Evolutionary conservation across 2,797 vertebrate genomes (phyloP).

Genomic region (Gadopsis bispinosus): DNA sequence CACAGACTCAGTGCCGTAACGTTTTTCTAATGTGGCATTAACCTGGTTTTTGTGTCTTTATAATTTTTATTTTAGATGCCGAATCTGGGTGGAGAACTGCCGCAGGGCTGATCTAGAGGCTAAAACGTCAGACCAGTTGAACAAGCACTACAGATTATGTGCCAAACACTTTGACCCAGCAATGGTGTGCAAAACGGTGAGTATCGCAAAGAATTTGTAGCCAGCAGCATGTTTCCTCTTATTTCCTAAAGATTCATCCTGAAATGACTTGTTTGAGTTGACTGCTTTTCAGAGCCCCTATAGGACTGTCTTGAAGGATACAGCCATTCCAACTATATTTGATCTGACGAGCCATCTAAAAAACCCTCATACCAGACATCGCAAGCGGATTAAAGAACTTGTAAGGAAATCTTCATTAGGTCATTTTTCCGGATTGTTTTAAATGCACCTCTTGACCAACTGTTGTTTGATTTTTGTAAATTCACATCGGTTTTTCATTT

Average conservation of each 20-base stretch:
- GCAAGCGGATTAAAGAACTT: constrained; percentile 97
- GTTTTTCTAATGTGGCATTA: background rate
- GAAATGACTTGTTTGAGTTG: background rate
- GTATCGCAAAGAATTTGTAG: constrained; percentile 53
- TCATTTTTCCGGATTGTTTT: background rate
- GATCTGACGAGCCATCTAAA: constrained; percentile 97
- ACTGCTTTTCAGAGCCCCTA: constrained; percentile 91
- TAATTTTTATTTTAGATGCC: constrained; percentile 85
- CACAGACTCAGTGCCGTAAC: background rate
- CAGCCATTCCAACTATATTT: constrained; percentile 98
- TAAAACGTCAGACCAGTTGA: constrained; percentile 96
- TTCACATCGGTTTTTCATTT: constrained; percentile 19
- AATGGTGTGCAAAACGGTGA: constrained; percentile 97
- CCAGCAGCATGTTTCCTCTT: background rate
- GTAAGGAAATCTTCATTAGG: constrained; percentile 78
- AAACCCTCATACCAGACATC: constrained; percentile 93
- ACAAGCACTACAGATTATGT: constrained; percentile 97
- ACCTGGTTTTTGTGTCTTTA: background rate
- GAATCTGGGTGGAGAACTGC: constrained; percentile 99
- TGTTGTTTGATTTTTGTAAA: background rate
- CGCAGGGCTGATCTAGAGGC: constrained; percentile 96
- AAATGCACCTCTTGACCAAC: background rate
- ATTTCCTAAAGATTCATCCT: background rate
- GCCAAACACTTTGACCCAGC: constrained; percentile 98
- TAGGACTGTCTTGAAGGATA: constrained; percentile 94